Conservation (phyloP, 2,888 invertebrate genomes). For the Toxonevra muliebris region DNA sequence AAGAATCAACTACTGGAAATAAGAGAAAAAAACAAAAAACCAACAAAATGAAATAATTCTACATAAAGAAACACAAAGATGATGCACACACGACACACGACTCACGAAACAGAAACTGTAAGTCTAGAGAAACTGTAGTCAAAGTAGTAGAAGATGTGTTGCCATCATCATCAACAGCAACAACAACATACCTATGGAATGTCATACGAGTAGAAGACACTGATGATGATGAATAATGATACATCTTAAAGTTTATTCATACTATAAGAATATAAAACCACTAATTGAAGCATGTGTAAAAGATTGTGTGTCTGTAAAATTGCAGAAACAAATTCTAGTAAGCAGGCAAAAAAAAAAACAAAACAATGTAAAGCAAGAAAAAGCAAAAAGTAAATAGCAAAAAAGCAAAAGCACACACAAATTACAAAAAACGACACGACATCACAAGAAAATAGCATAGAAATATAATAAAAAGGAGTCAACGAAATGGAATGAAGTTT, state of each 20-base stretch:
- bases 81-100: too few relatives aligned
- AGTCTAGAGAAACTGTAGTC: too few relatives aligned
- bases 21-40: too few relatives aligned
- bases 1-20: too few relatives aligned
- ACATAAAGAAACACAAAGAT: too few relatives aligned
- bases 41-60: too few relatives aligned
- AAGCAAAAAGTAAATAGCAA: not conserved
- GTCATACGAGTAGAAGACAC: too few relatives aligned
- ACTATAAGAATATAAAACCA: not conserved
- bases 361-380: not conserved
- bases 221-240: not conserved
- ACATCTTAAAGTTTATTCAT: not conserved
- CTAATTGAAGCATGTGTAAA: slow-evolving; percentile 4
- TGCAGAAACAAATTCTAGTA: not conserved
- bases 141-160: too few relatives aligned
- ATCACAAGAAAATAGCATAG: not conserved
- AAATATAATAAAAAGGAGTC: not conserved
- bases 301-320: not conserved
- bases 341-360: not conserved
- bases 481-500: not conserved
- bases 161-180: too few relatives aligned
- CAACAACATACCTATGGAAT: too few relatives aligned
- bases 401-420: not conserved
- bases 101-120: too few relatives aligned
- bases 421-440: not conserved